Conservation (phyloP, 2,113 vertebrate genomes). For the Sciurus niger region DNA sequence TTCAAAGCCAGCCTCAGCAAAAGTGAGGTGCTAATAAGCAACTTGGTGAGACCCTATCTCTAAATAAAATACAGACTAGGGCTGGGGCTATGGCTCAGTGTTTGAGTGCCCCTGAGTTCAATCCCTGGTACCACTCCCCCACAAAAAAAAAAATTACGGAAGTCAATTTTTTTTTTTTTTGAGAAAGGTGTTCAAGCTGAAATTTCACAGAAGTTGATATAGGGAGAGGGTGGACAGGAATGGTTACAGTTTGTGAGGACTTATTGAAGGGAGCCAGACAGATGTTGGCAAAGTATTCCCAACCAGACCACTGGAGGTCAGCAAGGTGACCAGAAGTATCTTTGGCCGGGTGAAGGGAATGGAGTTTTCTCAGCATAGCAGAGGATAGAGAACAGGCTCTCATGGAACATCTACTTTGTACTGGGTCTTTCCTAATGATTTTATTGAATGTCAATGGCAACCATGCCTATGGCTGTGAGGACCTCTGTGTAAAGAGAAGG, state of each 20-base stretch:
- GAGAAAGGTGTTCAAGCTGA: not conserved
- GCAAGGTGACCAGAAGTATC: not conserved
- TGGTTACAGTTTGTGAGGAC: not conserved
- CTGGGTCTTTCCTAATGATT: not conserved
- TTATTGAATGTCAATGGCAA: not conserved
- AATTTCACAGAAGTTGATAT: conserved; percentile 15
- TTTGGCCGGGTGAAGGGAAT: not conserved
- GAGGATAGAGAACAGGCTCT: not conserved
- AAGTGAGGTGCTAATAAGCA: too few species aligned
- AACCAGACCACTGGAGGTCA: not conserved
- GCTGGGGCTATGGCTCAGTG: too few species aligned
- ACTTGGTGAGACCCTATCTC: too few species aligned
- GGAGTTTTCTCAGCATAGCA: not conserved
- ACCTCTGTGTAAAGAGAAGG: not conserved
- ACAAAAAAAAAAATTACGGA: not conserved
- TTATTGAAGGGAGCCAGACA: not conserved
- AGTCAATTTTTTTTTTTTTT: not conserved
- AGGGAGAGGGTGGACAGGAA: not conserved
- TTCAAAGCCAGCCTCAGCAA: too few species aligned
- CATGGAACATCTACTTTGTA: not conserved
- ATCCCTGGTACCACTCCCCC: too few species aligned
- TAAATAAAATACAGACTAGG: too few species aligned
- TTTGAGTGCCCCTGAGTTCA: too few species aligned
- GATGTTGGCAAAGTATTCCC: not conserved
- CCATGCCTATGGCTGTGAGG: not conserved